A percentile compares a stretch with the other conserved stretches of the same genome.
Conservation (phyloP, 2,888 invertebrate genomes). For the Lochmaea capreae region DNA sequence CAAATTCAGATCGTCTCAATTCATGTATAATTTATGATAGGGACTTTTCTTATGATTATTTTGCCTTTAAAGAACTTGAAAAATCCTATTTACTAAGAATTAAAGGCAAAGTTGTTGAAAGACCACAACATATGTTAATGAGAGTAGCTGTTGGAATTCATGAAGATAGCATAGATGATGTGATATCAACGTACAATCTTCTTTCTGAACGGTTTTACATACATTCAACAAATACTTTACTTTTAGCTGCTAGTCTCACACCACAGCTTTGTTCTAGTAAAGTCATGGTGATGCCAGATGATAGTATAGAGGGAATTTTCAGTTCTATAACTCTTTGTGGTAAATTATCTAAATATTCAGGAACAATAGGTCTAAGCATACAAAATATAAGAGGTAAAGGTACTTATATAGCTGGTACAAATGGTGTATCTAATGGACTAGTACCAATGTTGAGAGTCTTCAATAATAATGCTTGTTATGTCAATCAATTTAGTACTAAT, state of each 20-base stretch:
- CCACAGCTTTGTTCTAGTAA: conserved; percentile 97
- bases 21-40: conserved; percentile 96
- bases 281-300: conserved; percentile 91
- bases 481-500: conserved; percentile 98
- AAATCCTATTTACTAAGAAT: conserved; percentile 94
- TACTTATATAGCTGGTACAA: conserved; percentile 92
- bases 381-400: conserved; percentile 93
- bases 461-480: conserved; percentile 95
- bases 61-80: conserved; percentile 98
- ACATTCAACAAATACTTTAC: conserved; percentile 97
- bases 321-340: conserved; percentile 93
- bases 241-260: conserved; percentile 90
- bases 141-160: conserved; percentile 95
- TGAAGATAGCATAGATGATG: conserved; percentile 89
- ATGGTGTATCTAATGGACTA: conserved; percentile 95
- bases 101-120: conserved; percentile 90
- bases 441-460: conserved; percentile 96
- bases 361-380: conserved; percentile 96
- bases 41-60: conserved; percentile 97
- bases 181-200: conserved; percentile 95
- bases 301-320: conserved; percentile 96
- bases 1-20: conserved; percentile 88
- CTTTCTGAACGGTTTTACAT: conserved; percentile 96
- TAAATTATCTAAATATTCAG: conserved; percentile 94
- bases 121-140: conserved; percentile 99